A percentile compares a stretch with the other conserved stretches of the same genome.
phyloP scores from a whole-genome alignment of 2,888 invertebrate species.

The Drosophila hamatofila region DNA sequence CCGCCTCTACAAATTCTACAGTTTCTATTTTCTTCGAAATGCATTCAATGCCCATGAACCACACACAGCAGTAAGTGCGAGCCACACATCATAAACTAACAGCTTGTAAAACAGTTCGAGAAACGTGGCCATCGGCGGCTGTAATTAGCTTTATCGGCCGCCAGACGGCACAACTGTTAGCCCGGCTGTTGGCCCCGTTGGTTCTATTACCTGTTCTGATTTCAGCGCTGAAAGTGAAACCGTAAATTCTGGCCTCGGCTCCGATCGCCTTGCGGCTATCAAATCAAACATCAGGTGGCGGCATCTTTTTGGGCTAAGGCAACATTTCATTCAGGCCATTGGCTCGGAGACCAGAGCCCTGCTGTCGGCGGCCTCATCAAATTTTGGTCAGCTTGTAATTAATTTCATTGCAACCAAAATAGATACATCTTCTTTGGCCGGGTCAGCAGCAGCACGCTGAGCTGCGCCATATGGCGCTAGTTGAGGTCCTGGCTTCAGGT shows the following conservation, averaged over 20 bases:
- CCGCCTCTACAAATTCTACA: too few relatives aligned
- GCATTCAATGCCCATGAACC: conserved; percentile 34
- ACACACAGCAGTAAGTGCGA: conserved; percentile 73
- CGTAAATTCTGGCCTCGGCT: conserved; percentile 57
- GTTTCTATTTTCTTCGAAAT: conserved; percentile 1
- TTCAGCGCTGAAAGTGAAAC: conserved; percentile 82
- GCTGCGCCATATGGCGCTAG: conserved; percentile 70
- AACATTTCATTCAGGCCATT: conserved; percentile 39
- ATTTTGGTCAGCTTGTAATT: conserved; percentile 76
- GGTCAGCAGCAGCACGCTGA: conserved; percentile 39
- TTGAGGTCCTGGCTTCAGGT: conserved; percentile 21
- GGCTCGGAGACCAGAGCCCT: conserved; percentile 6
- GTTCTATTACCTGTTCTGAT: conserved; percentile 82
- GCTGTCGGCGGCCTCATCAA: conserved; percentile 62
- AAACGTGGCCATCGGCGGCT: conserved; percentile 33
- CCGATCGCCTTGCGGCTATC: conserved; percentile 49
- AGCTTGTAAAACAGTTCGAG: conserved; percentile 71
- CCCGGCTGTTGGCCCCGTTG: conserved; percentile 38
- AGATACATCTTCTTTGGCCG: conserved; percentile 70
- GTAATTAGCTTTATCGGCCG: conserved; percentile 76
- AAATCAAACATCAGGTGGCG: conserved; percentile 83
- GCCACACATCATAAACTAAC: conserved; percentile 81
- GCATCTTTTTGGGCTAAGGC: conserved; percentile 48
- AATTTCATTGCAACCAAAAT: conserved; percentile 74
- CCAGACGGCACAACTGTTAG: conserved; percentile 62